Conservation (phyloP, 1,140 invertebrate species). For the Paralvinella palmiformis region DNA sequence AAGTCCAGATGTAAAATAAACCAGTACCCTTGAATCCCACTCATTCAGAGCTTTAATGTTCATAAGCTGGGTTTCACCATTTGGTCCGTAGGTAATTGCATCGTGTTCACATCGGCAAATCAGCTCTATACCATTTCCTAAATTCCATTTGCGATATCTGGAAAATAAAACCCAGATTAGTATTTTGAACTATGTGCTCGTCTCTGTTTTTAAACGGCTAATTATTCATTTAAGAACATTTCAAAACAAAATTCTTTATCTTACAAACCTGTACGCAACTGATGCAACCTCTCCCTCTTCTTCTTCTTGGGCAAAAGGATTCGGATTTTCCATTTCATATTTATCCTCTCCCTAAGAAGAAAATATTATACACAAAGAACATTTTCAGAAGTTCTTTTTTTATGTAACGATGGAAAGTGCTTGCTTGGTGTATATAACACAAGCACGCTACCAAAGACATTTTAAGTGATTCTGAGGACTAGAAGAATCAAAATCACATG, state of each 20-base stretch:
- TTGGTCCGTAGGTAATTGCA: slow-evolving; percentile 84
- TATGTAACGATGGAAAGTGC: too few species aligned
- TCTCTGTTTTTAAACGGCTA: background rate
- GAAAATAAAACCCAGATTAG: slow-evolving; percentile 64
- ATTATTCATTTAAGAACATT: background rate
- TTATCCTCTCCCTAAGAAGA: slow-evolving; percentile 68
- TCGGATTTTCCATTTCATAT: slow-evolving; percentile 82
- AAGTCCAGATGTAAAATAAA: too few species aligned
- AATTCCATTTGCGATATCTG: slow-evolving; percentile 93
- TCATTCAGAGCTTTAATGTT: slow-evolving; percentile 98
- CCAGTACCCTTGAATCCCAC: slow-evolving; percentile 88
- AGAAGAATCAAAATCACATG: too few species aligned
- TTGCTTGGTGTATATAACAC: too few species aligned
- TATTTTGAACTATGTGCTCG: background rate
- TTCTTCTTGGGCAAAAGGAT: slow-evolving; percentile 87
- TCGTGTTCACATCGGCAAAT: slow-evolving; percentile 95
- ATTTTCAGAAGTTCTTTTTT: too few species aligned
- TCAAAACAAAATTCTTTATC: background rate
- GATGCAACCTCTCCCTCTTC: slow-evolving; percentile 73
- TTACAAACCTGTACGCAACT: slow-evolving; percentile 73
- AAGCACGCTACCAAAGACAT: too few species aligned
- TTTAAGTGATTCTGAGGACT: too few species aligned
- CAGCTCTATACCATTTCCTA: slow-evolving; percentile 87
- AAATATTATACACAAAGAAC: too few species aligned
- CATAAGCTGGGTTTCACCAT: slow-evolving; percentile 84